Base-by-base conservation (phyloP, 2,113 vertebrate genomes). In the Hoplias malabaricus region DNA sequence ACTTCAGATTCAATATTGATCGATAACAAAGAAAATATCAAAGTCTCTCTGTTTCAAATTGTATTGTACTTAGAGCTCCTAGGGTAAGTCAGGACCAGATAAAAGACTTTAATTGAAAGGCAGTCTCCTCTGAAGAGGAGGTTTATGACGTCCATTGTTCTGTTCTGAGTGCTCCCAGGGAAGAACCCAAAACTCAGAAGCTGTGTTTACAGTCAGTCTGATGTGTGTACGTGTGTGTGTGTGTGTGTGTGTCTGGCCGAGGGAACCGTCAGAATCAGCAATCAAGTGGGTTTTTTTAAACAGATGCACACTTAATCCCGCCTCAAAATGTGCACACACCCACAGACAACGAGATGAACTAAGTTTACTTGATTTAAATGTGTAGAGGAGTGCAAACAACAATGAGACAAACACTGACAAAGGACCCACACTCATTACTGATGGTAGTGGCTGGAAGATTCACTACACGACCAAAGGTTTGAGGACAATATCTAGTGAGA, bases 291-390 rank as follows among this genome's bases (percentile, higher is more conserved):
- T 40, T 33, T 63, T 38, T 75, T 71, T 57, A 48, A 78, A 50
- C 43, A 75, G 62, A 63, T 63, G 66, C 33, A 33, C n/a, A 61
- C 42, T 56, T 65, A 70, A 80, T 75, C 79, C 12, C n/a, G 19
- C 27, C 53, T 16, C 6, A 3, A 11, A n/a, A 65, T 25, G 13
- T 21, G 33, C 12, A 10, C 31, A 53, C n/a, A 56, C 7, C 12
- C 34, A n/a, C 25, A 2, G 13, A 62, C 16, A 23, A 48, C 3
- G 19, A 5, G 46, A 4, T 48, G 46, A 6, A 48, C 14, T 48
- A 5, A 48, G n/a, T n/a, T n/a, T 48, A 48, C 46, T 48, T 19
- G 46, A 6, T 34, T 54, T 38, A 1, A 36, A 23, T 23, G 23
- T 3, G 1, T 69, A n/a, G n/a, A n/a, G n/a, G n/a, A n/a, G n/a